phyloP scores from a whole-genome alignment of 2,113 vertebrate species.

The Tauraco erythrolophus region DNA sequence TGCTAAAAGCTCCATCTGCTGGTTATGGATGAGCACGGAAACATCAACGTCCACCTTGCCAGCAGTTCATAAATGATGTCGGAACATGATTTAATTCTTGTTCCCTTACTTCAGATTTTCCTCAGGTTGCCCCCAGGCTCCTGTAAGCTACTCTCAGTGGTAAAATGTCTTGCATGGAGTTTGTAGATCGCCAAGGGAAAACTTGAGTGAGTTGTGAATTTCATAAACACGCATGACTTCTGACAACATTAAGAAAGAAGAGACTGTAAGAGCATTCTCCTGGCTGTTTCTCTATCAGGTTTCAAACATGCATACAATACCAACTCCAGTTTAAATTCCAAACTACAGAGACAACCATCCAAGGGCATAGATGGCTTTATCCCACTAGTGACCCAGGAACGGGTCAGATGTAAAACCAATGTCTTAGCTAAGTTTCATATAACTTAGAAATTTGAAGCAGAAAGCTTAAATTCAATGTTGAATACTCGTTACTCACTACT shows the following conservation, averaged over 20 bases:
- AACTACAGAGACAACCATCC: background rate
- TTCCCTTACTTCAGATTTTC: background rate
- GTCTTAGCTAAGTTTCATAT: background rate
- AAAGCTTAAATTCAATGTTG: background rate
- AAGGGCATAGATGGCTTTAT: background rate
- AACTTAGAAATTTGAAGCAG: background rate
- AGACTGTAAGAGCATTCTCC: background rate
- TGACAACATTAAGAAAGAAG: background rate
- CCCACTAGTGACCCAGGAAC: background rate
- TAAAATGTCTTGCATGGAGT: background rate
- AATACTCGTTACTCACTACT: background rate
- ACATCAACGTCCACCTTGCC: background rate
- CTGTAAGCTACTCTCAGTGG: background rate
- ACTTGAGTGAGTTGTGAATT: background rate
- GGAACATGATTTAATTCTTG: background rate
- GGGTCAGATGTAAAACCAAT: fast-evolving
- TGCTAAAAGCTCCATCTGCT: slow-evolving; percentile 73
- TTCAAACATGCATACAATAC: background rate
- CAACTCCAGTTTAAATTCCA: background rate
- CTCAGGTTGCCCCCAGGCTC: background rate
- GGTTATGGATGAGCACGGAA: background rate
- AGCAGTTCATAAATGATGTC: background rate
- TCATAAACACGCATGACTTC: background rate
- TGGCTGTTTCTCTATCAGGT: background rate
- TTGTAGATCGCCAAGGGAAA: background rate